Evolutionary conservation across 2,797 vertebrate genomes (phyloP).

Genomic region (Poecilia gillii): DNA sequence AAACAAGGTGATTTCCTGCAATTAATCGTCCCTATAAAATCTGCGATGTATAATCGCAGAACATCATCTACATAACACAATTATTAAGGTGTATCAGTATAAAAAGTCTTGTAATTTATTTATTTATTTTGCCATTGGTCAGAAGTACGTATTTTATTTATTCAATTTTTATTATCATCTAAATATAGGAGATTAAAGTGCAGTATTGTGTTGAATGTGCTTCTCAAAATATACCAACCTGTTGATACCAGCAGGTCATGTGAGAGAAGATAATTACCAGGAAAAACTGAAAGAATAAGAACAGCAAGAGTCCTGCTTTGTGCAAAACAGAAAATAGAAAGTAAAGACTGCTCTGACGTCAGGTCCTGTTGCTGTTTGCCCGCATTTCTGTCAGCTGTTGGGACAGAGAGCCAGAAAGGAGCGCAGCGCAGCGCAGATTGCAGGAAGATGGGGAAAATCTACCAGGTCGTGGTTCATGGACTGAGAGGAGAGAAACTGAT

Average conservation of each 20-base stretch:
- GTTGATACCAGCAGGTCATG: background rate
- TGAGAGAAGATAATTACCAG: background rate
- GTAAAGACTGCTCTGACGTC: background rate
- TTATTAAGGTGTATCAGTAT: background rate
- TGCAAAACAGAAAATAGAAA: background rate
- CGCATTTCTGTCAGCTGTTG: background rate
- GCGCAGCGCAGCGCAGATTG: fast-evolving
- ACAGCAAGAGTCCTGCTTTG: background rate
- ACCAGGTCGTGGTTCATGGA: slow-evolving; percentile 59
- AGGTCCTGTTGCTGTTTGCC: background rate
- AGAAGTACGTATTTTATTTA: background rate
- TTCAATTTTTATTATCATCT: background rate
- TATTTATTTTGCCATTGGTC: background rate
- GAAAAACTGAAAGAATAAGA: background rate
- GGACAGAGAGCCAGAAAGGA: fast-evolving
- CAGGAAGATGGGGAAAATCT: slow-evolving; percentile 72
- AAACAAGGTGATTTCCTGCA: slow-evolving; percentile 8
- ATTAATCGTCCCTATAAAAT: background rate
- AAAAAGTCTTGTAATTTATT: background rate
- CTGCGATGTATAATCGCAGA: too few species aligned
- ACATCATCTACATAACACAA: too few species aligned
- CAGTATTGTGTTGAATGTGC: background rate
- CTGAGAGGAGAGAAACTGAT: slow-evolving; percentile 54
- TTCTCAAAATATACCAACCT: background rate
- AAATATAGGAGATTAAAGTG: background rate